Base-by-base conservation (phyloP, 23 tunicate genomes). In the Pegea sp. region DNA sequence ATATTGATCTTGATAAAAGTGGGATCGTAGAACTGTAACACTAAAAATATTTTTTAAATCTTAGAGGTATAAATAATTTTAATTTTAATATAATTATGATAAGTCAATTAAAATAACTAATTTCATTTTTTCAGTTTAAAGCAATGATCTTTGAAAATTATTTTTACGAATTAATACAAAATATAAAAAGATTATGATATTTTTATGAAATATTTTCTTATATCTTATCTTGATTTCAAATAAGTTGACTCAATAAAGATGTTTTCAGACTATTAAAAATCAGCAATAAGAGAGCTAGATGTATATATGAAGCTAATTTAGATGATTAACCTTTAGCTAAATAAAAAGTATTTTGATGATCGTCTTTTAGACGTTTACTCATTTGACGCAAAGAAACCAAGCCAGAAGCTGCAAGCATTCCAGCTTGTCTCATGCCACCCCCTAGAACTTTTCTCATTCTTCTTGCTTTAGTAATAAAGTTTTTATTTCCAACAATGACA, bases 361-460 rank as follows among this genome's bases (percentile, higher is more conserved):
- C 75, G 0, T 48, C 58, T 8, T 68, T 18, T 13, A 68, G 26
- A 19, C 59, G 26, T 7, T 46, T 33, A 19, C 33, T 38, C 58
- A 68, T 62, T 22, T 46, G 26, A 21, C 52, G 52, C 3, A 68
- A 28, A 1, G 68, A 46, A 21, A 59, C 28, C 5, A 68, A 24
- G 5, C 68, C 66, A 25, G 58, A 61, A 3, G 75, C 75, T 22
- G 75, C 75, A 21, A 68, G 66, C 4, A 68, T 48, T 13, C 75
- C 75, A 32, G 66, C 59, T 48, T 68, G 75, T 32, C 75, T 26
- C 69, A 68, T 62, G 28, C 75, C 75, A 1, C 75, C 75, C 29
- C 75, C 75, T 11, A 68, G 33, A 16, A 49, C 20, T 29, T 68
- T 68, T 48, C 75, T 18, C 24, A 63, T 19, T 30, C 75, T 43